phyloP scores from a whole-genome alignment of 2,113 vertebrate genomes.

The Etia nguti region DNA sequence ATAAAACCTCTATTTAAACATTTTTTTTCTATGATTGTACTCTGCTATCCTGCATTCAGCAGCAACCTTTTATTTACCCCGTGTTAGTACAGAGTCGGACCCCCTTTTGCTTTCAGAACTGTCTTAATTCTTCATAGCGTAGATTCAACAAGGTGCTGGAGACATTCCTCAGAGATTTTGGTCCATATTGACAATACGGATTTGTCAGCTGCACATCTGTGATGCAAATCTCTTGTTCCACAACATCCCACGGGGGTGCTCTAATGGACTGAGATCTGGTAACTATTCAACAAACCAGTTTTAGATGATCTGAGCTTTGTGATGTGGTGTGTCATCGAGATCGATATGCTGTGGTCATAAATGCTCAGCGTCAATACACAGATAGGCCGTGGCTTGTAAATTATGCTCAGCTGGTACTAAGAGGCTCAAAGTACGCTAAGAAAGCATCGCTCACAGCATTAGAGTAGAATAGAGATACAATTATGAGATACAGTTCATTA shows the following conservation, averaged over 20 bases:
- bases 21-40: background rate
- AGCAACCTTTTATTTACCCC: background rate
- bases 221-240: background rate
- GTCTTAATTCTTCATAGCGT: background rate
- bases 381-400: accelerated
- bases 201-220: background rate
- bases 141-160: background rate
- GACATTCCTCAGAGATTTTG: accelerated
- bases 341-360: accelerated
- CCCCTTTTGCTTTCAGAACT: background rate
- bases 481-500: background rate
- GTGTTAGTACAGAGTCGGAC: accelerated
- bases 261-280: background rate
- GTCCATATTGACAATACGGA: background rate
- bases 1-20: background rate
- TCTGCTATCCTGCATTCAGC: background rate
- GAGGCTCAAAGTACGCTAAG: background rate
- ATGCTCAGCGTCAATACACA: background rate
- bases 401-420: background rate
- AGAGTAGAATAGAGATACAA: background rate
- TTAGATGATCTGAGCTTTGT: background rate
- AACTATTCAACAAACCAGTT: background rate
- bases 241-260: background rate
- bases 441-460: background rate
- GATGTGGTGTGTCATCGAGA: background rate